Evolutionary conservation across 2,797 vertebrate genomes (phyloP).

Genomic region (Sebastes cheni): DNA sequence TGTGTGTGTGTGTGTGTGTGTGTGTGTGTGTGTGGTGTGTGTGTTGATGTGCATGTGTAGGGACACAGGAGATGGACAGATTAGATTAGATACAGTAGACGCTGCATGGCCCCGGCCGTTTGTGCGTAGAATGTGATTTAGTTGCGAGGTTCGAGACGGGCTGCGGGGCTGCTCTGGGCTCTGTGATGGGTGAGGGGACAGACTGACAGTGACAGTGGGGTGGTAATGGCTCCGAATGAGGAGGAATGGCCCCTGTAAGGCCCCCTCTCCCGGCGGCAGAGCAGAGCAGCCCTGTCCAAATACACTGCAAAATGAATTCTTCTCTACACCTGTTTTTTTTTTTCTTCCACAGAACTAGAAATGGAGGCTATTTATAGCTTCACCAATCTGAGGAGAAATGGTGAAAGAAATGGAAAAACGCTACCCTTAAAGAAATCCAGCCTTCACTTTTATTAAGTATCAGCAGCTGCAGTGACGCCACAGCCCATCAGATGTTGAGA

Average conservation of each 20-base stretch:
- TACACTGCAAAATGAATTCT: constrained; percentile 64
- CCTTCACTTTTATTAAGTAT: constrained; percentile 52
- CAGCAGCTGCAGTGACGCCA: constrained; percentile 33
- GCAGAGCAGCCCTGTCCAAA: constrained; percentile 61
- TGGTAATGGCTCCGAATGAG: constrained; percentile 79
- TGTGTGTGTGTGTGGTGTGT: neutral
- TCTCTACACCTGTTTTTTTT: constrained; percentile 49
- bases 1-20: no score
- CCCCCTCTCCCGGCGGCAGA: constrained; percentile 42
- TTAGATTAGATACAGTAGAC: constrained; percentile 79
- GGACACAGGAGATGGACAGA: constrained; percentile 77
- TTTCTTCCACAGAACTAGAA: constrained; percentile 24
- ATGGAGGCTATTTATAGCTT: constrained; percentile 62
- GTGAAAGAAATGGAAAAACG: constrained; percentile 52
- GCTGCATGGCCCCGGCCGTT: constrained; percentile 59
- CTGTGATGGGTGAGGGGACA: constrained; percentile 77
- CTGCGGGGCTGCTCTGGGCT: constrained; percentile 58
- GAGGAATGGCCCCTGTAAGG: constrained; percentile 72
- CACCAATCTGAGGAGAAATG: constrained; percentile 32
- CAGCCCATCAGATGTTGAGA: constrained; percentile 48
- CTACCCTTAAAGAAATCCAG: constrained; percentile 41
- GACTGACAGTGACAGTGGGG: constrained; percentile 75
- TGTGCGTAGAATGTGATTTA: constrained; percentile 80
- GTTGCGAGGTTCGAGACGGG: constrained; percentile 64
- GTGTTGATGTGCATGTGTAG: constrained; percentile 30